A percentile compares a stretch with the other conserved stretches of the same genome.
phyloP scores from a whole-genome alignment of 2,797 vertebrate species.

The Petrocephalus sullivani region DNA sequence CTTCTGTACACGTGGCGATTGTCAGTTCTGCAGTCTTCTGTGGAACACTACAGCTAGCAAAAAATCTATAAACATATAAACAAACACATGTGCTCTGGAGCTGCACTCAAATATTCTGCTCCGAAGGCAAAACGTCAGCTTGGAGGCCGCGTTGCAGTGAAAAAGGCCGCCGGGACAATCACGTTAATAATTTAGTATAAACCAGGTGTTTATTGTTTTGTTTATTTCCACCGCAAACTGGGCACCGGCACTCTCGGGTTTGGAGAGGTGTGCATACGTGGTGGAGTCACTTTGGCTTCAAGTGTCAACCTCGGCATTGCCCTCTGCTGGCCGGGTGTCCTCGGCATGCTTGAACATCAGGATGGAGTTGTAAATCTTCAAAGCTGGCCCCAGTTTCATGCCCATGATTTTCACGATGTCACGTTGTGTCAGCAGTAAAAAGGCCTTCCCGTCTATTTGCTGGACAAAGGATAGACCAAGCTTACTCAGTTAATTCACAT shows the following conservation, averaged over 20 bases:
- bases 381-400: constrained; percentile 84
- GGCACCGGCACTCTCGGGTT: not conserved
- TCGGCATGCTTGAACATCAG: constrained; percentile 79
- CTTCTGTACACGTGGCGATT: constrained; percentile 26
- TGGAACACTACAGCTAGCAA: constrained; percentile 6
- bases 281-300: constrained; percentile 32
- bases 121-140: constrained; percentile 28
- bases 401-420: constrained; percentile 86
- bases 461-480: constrained; percentile 40
- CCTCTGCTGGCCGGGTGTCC: constrained; percentile 45
- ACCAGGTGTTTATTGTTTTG: constrained; percentile 24
- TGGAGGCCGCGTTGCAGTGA: constrained; percentile 22
- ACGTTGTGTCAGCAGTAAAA: constrained; percentile 82
- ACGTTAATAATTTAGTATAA: constrained; percentile 13
- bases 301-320: constrained; percentile 31
- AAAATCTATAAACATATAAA: constrained; percentile 25
- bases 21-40: constrained; percentile 30
- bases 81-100: constrained; percentile 4
- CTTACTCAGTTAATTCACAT: not conserved
- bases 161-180: constrained; percentile 14
- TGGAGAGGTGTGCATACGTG: constrained; percentile 6
- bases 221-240: not conserved
- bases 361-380: constrained; percentile 91
- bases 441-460: constrained; percentile 87
- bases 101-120: constrained; percentile 22